These are phyloP conservation scores for Anarsia innoxiella DNA, from an alignment of 2,888 invertebrate species.

Conservation along the genomic window DNA sequence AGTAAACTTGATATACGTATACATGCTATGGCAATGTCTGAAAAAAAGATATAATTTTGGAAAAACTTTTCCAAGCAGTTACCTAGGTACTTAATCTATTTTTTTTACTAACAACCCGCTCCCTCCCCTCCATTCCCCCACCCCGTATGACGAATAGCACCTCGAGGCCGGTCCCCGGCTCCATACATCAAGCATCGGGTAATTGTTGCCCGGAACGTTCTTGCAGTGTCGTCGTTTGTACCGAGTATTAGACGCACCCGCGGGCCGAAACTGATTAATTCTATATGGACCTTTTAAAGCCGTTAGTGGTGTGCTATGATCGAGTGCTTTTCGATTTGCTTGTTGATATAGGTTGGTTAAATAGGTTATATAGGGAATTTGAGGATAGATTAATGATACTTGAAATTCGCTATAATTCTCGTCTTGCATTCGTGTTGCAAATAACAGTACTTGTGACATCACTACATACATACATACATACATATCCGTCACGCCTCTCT, in stretches of 20 bases:
- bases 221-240: conserved; percentile 30
- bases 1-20: no score
- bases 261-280: conserved; percentile 29
- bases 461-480: no score
- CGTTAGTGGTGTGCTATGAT: no score
- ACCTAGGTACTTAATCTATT: not conserved
- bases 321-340: no score
- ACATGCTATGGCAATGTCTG: no score
- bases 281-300: conserved; percentile 20
- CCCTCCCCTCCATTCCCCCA: conserved; percentile 12
- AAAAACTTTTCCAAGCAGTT: not conserved
- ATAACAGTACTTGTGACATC: no score
- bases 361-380: no score
- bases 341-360: no score
- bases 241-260: conserved; percentile 19
- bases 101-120: not conserved
- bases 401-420: no score
- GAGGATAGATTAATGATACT: no score
- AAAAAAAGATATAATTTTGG: not conserved
- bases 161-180: conserved; percentile 32
- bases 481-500: no score
- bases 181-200: conserved; percentile 44
- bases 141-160: conserved; percentile 28
- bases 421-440: no score
- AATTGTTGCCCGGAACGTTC: conserved; percentile 44